phyloP scores from a whole-genome alignment of 2,888 invertebrate species.

The Chouioia cunea region DNA sequence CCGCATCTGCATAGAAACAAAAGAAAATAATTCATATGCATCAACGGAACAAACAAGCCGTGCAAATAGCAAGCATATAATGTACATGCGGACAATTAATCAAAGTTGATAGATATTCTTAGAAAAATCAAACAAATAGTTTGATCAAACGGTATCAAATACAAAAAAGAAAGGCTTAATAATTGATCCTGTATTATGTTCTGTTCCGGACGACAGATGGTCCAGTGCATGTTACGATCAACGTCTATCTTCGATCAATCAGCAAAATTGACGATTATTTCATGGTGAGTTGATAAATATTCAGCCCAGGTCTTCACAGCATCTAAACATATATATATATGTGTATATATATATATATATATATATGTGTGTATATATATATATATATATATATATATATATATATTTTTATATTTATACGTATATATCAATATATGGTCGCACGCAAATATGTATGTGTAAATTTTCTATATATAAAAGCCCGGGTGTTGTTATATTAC shows the following conservation, averaged over 20 bases:
- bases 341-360: conserved; percentile 10
- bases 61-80: too few relatives aligned
- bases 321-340: too few relatives aligned
- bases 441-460: conserved; percentile 58
- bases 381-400: conserved; percentile 34
- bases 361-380: conserved; percentile 22
- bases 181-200: conserved; percentile 68
- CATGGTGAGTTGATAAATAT: conserved; percentile 85
- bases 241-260: conserved; percentile 97
- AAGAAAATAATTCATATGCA: too few relatives aligned
- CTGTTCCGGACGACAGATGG: conserved; percentile 73
- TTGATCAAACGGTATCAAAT: too few relatives aligned
- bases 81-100: too few relatives aligned
- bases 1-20: too few relatives aligned
- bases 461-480: conserved; percentile 53
- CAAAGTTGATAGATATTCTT: too few relatives aligned
- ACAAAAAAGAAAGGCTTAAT: conserved; percentile 44
- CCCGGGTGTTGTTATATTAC: conserved; percentile 42
- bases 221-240: conserved; percentile 91
- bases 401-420: too few relatives aligned
- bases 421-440: too few relatives aligned
- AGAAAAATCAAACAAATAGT: too few relatives aligned
- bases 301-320: too few relatives aligned
- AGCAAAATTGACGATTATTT: conserved; percentile 99
- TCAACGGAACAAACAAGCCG: too few relatives aligned